Evolutionary conservation across 1,140 invertebrate species (phyloP).

Genomic region (Triops cancriformis): DNA sequence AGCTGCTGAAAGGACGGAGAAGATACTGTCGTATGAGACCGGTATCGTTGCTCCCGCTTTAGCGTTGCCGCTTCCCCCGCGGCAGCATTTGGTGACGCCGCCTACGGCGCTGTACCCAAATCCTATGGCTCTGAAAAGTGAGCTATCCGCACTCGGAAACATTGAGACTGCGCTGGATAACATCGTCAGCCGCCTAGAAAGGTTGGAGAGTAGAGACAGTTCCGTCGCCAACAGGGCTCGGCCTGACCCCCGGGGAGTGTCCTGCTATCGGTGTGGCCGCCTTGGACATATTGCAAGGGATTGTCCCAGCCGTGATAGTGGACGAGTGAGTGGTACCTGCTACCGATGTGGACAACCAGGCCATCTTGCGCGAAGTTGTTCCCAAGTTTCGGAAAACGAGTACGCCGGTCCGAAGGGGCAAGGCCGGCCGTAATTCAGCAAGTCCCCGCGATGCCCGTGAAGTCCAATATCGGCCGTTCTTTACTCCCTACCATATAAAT

Average conservation of each 20-base stretch:
- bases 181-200: neutral
- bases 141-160: neutral
- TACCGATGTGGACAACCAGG: neutral
- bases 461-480: neutral
- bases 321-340: neutral
- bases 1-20: neutral
- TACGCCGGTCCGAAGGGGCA: no score
- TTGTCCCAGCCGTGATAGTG: neutral
- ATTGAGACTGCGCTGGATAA: neutral
- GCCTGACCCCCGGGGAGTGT: neutral
- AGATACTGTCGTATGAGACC: neutral
- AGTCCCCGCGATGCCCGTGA: neutral
- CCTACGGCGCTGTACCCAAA: neutral
- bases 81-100: neutral
- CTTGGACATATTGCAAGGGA: neutral
- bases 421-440: no score
- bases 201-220: neutral
- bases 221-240: neutral
- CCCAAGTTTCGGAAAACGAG: no score
- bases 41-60: neutral
- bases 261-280: neutral
- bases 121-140: neutral
- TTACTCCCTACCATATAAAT: neutral
- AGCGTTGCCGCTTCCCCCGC: no score
- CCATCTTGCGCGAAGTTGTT: neutral